Percentiles rank a stretch among this genome's conserved stretches.
phyloP scores from a whole-genome alignment of 2,797 vertebrate genomes.

The Vespertilio murinus region DNA sequence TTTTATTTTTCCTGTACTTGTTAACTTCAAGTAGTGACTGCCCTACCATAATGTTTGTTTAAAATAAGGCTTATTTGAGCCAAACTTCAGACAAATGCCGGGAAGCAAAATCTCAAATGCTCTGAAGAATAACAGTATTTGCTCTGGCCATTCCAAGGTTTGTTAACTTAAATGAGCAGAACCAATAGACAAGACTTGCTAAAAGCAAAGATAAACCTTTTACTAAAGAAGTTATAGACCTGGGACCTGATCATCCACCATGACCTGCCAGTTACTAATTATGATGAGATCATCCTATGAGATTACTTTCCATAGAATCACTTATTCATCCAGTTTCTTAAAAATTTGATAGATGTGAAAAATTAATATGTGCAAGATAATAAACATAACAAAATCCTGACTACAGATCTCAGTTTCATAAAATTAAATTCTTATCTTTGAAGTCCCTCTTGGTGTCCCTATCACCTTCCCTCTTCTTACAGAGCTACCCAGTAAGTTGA shows the following conservation, averaged over 20 bases:
- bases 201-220: background rate
- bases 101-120: background rate
- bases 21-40: slow-evolving; percentile 38
- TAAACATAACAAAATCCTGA: background rate
- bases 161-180: background rate
- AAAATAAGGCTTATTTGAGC: background rate
- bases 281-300: background rate
- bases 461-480: background rate
- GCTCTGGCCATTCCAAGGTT: background rate
- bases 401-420: background rate
- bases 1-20: background rate
- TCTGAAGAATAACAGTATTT: background rate
- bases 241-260: no score
- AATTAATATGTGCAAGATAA: background rate
- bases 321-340: background rate
- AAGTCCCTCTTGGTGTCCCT: background rate
- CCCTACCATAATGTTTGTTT: background rate
- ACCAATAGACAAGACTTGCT: background rate
- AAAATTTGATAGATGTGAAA: background rate
- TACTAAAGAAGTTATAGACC: background rate
- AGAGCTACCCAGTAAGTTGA: background rate
- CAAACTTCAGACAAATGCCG: background rate
- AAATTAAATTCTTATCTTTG: background rate
- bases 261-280: background rate
- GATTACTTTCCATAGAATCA: background rate